Conservation (phyloP, 2,113 vertebrate species). For the Hyaena hyaena region DNA sequence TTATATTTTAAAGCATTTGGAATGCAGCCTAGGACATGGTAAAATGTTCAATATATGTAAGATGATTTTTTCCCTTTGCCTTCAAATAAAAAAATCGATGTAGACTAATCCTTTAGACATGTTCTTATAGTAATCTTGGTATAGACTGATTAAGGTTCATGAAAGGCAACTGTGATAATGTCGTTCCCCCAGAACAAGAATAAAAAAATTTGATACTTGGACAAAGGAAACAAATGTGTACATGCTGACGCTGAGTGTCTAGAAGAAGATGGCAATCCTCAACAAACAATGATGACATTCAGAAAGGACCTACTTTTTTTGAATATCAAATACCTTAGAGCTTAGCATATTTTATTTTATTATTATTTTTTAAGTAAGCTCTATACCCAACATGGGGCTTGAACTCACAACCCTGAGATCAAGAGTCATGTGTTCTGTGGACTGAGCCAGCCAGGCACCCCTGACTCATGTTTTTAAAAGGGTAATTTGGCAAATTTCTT, state of each 20-base stretch:
- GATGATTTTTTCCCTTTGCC: background rate
- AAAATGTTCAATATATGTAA: background rate
- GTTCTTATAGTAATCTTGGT: background rate
- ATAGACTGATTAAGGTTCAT: background rate
- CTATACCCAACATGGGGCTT: background rate
- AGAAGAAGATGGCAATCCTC: background rate
- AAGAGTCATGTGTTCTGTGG: background rate
- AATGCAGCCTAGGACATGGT: background rate
- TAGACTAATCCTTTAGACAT: background rate
- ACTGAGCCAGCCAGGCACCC: background rate
- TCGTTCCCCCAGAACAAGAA: background rate
- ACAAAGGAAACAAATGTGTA: background rate
- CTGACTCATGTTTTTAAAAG: background rate
- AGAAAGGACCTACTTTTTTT: background rate
- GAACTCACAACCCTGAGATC: background rate
- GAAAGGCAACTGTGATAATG: background rate
- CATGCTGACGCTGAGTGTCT: background rate
- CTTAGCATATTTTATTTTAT: background rate
- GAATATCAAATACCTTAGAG: background rate
- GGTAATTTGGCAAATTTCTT: background rate
- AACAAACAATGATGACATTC: background rate
- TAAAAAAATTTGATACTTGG: background rate
- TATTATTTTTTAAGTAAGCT: background rate
- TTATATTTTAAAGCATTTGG: slow-evolving; percentile 20
- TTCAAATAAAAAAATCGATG: background rate